A percentile compares a stretch with the other conserved stretches of the same genome.
phyloP scores from a whole-genome alignment of 2,797 vertebrate genomes.

The Natrix natrix region DNA sequence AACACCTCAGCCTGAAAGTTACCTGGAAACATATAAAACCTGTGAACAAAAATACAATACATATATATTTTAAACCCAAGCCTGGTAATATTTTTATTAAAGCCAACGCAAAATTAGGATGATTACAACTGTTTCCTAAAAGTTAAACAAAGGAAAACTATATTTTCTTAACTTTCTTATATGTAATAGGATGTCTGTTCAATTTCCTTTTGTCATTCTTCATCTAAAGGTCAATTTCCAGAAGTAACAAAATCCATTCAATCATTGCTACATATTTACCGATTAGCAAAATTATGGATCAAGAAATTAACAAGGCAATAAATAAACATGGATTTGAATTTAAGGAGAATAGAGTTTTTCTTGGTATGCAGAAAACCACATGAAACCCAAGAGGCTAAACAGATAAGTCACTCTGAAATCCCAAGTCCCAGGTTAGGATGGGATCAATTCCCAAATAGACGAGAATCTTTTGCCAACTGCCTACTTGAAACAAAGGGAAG shows the following conservation, averaged over 20 bases:
- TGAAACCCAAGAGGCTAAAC: not conserved
- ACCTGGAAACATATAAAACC: not conserved
- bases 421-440: not conserved
- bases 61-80: not conserved
- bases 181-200: not conserved
- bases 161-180: not conserved
- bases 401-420: not conserved
- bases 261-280: not conserved
- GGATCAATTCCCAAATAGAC: not conserved
- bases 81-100: not conserved
- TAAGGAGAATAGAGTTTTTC: not conserved
- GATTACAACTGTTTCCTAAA: not conserved
- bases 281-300: not conserved
- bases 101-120: not conserved
- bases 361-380: not conserved
- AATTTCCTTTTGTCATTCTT: not conserved
- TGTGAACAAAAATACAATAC: not conserved
- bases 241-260: not conserved
- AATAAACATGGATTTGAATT: not conserved
- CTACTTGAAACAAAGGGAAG: not conserved
- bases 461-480: not conserved
- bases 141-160: rapidly evolving
- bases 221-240: not conserved
- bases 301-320: not conserved
- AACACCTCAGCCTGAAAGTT: not conserved